Evolutionary conservation across 2,888 invertebrate genomes (phyloP), one percentile per base, ranked within the genome.

Genomic region (Standfussiana lucernea): DNA sequence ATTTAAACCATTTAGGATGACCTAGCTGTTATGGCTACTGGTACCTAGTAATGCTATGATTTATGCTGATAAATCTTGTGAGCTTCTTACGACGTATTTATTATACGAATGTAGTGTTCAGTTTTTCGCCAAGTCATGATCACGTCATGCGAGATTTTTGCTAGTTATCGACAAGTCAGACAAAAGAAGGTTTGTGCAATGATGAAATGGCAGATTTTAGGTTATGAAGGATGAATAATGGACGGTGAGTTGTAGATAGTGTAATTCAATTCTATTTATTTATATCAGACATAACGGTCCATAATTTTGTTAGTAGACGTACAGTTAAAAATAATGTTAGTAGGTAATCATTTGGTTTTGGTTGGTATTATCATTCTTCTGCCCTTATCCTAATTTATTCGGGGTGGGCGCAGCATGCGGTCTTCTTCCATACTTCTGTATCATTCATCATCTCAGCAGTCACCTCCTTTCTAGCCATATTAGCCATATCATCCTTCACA

Each of bases 111-210:
- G 6, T 28, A 13, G 15, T 42, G 66, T 65, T 45, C 6, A n/a
- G 24, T n/a, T 78, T 78, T 79, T 24, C n/a, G 40, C 13, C 35
- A 67, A 53, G 0, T 73, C 35, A 53, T 40, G 40, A 32, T 45
- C 47, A 65, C 13, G 35, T 28, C n/a, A 62, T 45, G 15, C 15
- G 28, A 42, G 24, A 50, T 50, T 50, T 62, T 35, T 18, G 8
- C 24, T 32, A 32, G 2, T 13, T 37, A 42, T 64, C 59, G 32
- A 50, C 7, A n/a, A 50, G 24, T 62, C 32, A n/a, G 42, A 56
- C 24, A 32, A 53, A 42, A 28, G 1, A 28, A 75, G 8, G 18
- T 28, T 42, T 28, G 35, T 61, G 28, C 21, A 74, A 75, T 61
- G n/a, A 75, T 75, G 45, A 74, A 45, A 21, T 28, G 5, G 42